Percentiles rank a stretch among this genome's conserved stretches.
These are phyloP conservation scores for Agriopis aurantiaria DNA, from an alignment of 2,888 invertebrate species.

Conservation along the genomic window DNA sequence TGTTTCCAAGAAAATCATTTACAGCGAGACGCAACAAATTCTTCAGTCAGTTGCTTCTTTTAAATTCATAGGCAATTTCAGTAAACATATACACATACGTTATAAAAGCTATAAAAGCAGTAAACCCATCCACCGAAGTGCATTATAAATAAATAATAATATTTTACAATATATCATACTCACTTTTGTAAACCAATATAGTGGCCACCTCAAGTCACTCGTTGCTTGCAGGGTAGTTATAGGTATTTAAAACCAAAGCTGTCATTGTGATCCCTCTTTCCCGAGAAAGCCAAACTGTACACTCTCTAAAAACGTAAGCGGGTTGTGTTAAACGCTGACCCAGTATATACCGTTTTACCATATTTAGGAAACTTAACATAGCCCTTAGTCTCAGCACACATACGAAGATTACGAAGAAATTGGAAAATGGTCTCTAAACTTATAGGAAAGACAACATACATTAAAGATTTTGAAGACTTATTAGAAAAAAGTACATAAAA, in stretches of 20 bases:
- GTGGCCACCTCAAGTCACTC: slow-evolving; percentile 61
- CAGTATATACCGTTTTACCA: slow-evolving; percentile 46
- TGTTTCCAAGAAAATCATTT: neutral
- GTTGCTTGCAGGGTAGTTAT: slow-evolving; percentile 45
- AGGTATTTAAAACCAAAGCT: slow-evolving; percentile 64
- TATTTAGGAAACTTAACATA: slow-evolving; percentile 5
- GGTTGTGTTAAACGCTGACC: slow-evolving; percentile 42
- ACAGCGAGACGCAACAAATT: neutral
- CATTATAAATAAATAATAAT: slow-evolving; percentile 48
- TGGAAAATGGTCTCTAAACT: neutral
- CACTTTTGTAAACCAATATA: slow-evolving; percentile 60
- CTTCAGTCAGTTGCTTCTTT: neutral
- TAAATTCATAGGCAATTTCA: slow-evolving; percentile 1
- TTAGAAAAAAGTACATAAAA: neutral
- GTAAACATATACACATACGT: slow-evolving; percentile 10
- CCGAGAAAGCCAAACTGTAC: slow-evolving; percentile 66
- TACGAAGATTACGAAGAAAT: neutral
- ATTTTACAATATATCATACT: slow-evolving; percentile 68
- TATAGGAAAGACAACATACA: slow-evolving; percentile 8
- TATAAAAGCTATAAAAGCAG: slow-evolving; percentile 34
- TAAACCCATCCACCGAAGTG: slow-evolving; percentile 46
- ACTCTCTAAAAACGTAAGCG: slow-evolving; percentile 61
- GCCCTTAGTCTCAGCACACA: neutral
- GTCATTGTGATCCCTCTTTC: slow-evolving; percentile 52
- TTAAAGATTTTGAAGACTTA: neutral